Percentiles rank a stretch among this genome's conserved stretches.
These are phyloP conservation scores for Mylabris phalerata DNA, from an alignment of 1,140 invertebrate genomes.

Conservation along the genomic window DNA sequence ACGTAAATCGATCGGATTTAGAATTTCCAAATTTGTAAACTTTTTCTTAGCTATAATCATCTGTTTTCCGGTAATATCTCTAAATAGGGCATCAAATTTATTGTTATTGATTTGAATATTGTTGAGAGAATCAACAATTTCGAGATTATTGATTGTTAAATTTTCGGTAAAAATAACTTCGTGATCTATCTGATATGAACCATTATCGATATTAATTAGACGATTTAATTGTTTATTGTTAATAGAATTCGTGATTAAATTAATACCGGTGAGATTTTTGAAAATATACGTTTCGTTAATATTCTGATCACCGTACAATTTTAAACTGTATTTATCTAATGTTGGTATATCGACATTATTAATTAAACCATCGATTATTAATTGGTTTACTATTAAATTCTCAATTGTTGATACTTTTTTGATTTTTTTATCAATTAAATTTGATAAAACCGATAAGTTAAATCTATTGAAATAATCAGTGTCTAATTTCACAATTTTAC, in stretches of 20 bases:
- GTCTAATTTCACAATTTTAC: constrained; percentile 16
- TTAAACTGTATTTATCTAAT: constrained; percentile 34
- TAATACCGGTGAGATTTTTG: constrained; percentile 10
- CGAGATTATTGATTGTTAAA: constrained; percentile 35
- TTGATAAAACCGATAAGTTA: background rate
- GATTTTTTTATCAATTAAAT: no score
- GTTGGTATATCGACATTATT: constrained; percentile 34
- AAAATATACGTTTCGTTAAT: constrained; percentile 28
- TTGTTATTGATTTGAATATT: constrained; percentile 41
- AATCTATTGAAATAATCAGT: constrained; percentile 20
- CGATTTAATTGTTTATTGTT: constrained; percentile 23
- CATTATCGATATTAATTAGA: constrained; percentile 34
- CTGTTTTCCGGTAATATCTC: background rate
- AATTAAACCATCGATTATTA: constrained; percentile 33
- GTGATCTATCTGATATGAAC: constrained; percentile 38
- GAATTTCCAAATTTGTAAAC: background rate
- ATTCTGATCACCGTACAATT: constrained; percentile 27
- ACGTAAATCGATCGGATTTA: constrained; percentile 36
- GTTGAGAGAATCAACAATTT: constrained; percentile 39
- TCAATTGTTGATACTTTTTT: background rate
- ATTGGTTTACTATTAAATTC: constrained; percentile 25
- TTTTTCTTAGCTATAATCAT: background rate
- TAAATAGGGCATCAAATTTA: constrained; percentile 41
- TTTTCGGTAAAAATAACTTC: constrained; percentile 40
- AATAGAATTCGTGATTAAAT: constrained; percentile 1